Base-by-base conservation (phyloP, 2,113 vertebrate species). In the Tenebrosternarchus preto region DNA sequence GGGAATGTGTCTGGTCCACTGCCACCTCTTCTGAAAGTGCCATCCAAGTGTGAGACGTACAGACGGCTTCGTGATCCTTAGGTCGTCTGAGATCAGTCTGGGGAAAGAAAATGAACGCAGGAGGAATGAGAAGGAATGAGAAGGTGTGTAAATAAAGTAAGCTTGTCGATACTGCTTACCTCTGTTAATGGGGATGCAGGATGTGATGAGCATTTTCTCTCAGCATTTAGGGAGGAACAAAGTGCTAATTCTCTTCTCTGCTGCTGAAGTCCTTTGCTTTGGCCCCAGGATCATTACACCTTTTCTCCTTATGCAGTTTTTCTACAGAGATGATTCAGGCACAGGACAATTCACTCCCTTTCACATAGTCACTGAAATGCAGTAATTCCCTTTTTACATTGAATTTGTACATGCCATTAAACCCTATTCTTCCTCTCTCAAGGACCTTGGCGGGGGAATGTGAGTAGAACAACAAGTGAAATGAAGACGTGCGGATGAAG, bases 31-130 rank as follows among this genome's bases (percentile, higher is more conserved):
- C 63, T 20, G 63, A 0, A 33, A 33, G 63, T 33, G 61, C 60
- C 60, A 56, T 53, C 22, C 0, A n/a, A 12, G 31, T n/a, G 70
- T 86, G 75, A 90, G 87, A 89, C 85, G 87, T 85, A 80, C 74
- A 84, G 80, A 70, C 63, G 61, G 82, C 68, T 84, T 63, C 17
- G 86, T 83, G 87, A 89, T 84, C 84, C 80, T 82, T 55, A 5
- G 12, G 82, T 84, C 73, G 73, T 43, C 80, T 66, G 43, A 76
- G 25, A 5, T 76, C 82, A 83, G 85, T 85, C 46, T 29, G 25
- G 84, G 86, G 89, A 16, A 16, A 27, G 22, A 25, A 25, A 60
- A 25, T 85, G 17, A 36, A n/a, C 4, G 0, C 16, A 56, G 50
- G 24, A 63, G 67, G 61, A 73, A 71, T 2, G 15, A 56, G 50